These are phyloP conservation scores for Jordanella pulchra DNA, from an alignment of 2,797 vertebrate genomes.

Conservation along the genomic window DNA sequence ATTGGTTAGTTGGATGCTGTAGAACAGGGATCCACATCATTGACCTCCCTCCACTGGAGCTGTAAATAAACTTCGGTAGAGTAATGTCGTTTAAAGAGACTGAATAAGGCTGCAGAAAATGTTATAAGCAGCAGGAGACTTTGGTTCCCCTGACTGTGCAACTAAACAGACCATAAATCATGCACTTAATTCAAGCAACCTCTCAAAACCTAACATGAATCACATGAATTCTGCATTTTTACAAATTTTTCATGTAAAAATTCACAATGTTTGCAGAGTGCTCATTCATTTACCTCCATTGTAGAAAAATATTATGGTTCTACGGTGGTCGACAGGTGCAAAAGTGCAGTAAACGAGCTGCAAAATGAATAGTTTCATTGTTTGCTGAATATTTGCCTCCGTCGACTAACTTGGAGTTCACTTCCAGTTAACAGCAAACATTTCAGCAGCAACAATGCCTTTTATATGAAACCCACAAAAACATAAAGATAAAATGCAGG, in stretches of 20 bases:
- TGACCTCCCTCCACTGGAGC: conserved; percentile 41
- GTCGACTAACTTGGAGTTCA: neutral
- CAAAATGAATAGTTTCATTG: too few species aligned
- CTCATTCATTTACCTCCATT: neutral
- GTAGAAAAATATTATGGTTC: neutral
- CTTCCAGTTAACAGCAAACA: too few species aligned
- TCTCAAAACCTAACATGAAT: neutral
- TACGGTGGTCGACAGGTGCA: too few species aligned
- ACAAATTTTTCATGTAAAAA: neutral
- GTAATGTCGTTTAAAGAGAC: conserved; percentile 24
- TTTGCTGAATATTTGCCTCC: too few species aligned
- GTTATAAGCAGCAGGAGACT: neutral
- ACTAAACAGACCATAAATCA: neutral
- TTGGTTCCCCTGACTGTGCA: neutral
- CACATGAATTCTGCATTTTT: neutral
- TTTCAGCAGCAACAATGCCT: neutral
- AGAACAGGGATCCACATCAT: conserved; percentile 38
- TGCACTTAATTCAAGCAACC: neutral
- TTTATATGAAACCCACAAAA: neutral
- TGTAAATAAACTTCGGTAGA: conserved; percentile 37
- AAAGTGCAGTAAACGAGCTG: too few species aligned
- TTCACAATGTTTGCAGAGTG: neutral
- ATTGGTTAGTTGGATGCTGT: conserved; percentile 44
- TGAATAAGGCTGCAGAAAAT: conserved; percentile 26
- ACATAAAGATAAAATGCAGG: neutral